Percentiles rank a stretch among this genome's conserved stretches.
Evolutionary conservation across 2,113 vertebrate species (phyloP).

Genomic region (Channa argus): DNA sequence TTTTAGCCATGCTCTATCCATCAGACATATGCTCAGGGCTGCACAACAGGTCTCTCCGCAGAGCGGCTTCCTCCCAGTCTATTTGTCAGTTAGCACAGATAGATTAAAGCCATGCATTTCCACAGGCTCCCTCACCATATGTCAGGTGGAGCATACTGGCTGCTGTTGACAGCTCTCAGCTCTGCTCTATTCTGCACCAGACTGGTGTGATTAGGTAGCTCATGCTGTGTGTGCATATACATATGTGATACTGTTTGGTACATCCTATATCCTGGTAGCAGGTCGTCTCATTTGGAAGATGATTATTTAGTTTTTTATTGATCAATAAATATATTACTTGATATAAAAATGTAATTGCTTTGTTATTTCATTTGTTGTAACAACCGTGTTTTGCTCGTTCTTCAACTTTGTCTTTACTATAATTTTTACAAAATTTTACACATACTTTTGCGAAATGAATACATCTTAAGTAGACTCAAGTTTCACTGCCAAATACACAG

Average conservation of each 20-base stretch:
- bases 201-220: conserved; percentile 28
- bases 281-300: not conserved
- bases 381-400: too few relatives aligned
- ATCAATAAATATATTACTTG: too few relatives aligned
- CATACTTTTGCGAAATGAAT: too few relatives aligned
- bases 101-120: conserved; percentile 66
- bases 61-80: conserved; percentile 19
- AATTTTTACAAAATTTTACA: too few relatives aligned
- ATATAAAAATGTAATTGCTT: too few relatives aligned
- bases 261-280: not conserved
- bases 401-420: too few relatives aligned
- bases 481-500: too few relatives aligned
- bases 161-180: conserved; percentile 33
- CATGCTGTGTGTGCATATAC: not conserved
- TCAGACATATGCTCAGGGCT: conserved; percentile 51
- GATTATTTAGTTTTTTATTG: not conserved
- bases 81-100: conserved; percentile 64
- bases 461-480: too few relatives aligned
- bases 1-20: not conserved
- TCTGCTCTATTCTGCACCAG: conserved; percentile 40
- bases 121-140: conserved; percentile 64
- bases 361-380: too few relatives aligned
- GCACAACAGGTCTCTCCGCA: conserved; percentile 48
- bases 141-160: conserved; percentile 47
- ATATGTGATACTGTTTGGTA: too few relatives aligned